Conservation (phyloP, 2,888 invertebrate genomes). For the Gandaritis pyraliata region DNA sequence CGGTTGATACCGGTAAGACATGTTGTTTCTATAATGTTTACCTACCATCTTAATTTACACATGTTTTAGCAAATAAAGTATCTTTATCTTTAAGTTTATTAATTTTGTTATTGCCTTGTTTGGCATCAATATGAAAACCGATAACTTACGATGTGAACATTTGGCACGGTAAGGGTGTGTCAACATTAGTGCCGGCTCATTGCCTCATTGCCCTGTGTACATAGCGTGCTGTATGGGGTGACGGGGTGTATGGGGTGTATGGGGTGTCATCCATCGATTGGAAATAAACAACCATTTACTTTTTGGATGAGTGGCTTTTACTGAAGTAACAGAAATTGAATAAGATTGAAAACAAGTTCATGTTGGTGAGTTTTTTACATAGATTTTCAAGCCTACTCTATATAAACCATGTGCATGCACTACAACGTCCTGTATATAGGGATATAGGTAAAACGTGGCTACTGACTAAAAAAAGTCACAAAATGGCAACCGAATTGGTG, state of each 20-base stretch:
- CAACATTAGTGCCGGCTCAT: slow-evolving; percentile 71
- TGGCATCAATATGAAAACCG: slow-evolving; percentile 14
- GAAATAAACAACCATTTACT: slow-evolving; percentile 46
- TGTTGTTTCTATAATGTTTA: no score
- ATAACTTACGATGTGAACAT: slow-evolving; percentile 42
- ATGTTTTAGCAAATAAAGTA: no score
- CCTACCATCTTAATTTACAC: no score
- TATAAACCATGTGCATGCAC: no score
- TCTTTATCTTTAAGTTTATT: no score
- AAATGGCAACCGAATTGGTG: no score
- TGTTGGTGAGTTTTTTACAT: no score
- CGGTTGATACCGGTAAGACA: no score
- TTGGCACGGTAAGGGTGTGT: slow-evolving; percentile 56
- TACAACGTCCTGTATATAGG: no score
- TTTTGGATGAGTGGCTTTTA: slow-evolving; percentile 30
- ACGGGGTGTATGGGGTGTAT: slow-evolving; percentile 32
- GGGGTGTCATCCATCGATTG: slow-evolving; percentile 51
- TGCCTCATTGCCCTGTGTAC: slow-evolving; percentile 48
- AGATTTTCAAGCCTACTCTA: no score
- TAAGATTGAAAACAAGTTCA: not conserved
- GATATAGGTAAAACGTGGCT: no score
- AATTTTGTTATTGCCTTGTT: not conserved
- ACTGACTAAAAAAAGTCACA: no score
- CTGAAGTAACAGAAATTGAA: slow-evolving; percentile 1
- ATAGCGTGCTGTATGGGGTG: slow-evolving; percentile 40